Evolutionary conservation across 1,140 invertebrate genomes (phyloP).

Genomic region (Mamestra configurata): DNA sequence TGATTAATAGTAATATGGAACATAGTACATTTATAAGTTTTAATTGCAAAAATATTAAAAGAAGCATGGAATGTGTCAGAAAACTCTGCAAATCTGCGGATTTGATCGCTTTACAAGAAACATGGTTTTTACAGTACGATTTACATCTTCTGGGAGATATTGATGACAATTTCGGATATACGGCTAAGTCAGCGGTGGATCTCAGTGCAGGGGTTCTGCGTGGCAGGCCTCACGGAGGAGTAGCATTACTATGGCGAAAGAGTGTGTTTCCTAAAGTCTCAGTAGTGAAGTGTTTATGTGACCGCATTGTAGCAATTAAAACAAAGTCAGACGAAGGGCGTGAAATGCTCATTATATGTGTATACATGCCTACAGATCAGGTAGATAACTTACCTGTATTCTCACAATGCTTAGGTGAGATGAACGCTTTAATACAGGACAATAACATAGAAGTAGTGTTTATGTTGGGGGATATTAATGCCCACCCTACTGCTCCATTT

Average conservation of each 20-base stretch:
- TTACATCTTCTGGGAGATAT: not conserved
- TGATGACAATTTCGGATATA: not conserved
- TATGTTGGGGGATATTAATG: too few relatives aligned
- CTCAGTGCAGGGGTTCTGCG: not conserved
- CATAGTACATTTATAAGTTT: conserved; percentile 1
- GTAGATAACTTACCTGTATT: not conserved
- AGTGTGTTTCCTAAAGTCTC: not conserved
- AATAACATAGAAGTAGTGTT: not conserved
- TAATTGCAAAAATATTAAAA: conserved; percentile 6
- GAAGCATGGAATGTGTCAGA: not conserved
- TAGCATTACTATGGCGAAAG: not conserved
- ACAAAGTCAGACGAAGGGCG: not conserved
- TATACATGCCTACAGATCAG: not conserved
- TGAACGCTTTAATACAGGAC: not conserved
- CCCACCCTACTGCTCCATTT: not conserved
- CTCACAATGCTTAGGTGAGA: not conserved
- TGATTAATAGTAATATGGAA: too few relatives aligned
- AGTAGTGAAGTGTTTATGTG: not conserved
- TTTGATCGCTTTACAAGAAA: not conserved
- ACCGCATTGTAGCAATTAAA: not conserved
- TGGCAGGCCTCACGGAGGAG: not conserved
- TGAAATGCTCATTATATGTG: not conserved
- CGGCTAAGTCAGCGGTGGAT: not conserved
- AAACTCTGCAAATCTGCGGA: not conserved
- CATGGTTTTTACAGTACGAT: not conserved